phyloP scores from a whole-genome alignment of 1,140 invertebrate species.

The Pseudomyrmex dendroicus region DNA sequence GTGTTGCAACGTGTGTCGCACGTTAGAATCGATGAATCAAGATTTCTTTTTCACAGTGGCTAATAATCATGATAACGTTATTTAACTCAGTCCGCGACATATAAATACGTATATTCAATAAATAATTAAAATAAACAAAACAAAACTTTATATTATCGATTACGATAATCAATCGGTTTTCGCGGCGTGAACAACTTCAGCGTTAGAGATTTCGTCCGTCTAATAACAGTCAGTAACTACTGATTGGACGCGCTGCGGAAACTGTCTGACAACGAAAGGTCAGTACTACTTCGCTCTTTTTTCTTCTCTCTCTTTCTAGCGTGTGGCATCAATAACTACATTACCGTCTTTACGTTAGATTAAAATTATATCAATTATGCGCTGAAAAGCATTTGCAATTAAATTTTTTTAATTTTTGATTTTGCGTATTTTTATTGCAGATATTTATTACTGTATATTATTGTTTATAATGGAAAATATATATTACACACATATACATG shows the following conservation, averaged over 20 bases:
- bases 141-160: no score
- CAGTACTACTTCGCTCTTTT: conserved; percentile 5
- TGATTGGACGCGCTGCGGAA: background rate
- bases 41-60: background rate
- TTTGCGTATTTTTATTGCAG: conserved; percentile 4
- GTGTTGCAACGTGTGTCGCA: background rate
- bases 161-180: no score
- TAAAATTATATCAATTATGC: no score
- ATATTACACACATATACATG: background rate
- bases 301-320: background rate
- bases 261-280: background rate
- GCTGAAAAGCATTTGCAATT: background rate
- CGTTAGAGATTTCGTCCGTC: background rate
- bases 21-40: conserved; percentile 22
- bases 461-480: background rate
- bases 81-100: no score
- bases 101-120: no score
- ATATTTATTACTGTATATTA: background rate
- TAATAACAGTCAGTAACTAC: conserved; percentile 12
- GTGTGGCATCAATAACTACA: no score
- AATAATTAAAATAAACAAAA: no score
- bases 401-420: background rate
- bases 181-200: background rate
- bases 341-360: no score
- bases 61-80: background rate